Evolutionary conservation across 2,113 vertebrate genomes (phyloP), one percentile per base, ranked within the genome.

Genomic region (Odontophorus gujanensis): DNA sequence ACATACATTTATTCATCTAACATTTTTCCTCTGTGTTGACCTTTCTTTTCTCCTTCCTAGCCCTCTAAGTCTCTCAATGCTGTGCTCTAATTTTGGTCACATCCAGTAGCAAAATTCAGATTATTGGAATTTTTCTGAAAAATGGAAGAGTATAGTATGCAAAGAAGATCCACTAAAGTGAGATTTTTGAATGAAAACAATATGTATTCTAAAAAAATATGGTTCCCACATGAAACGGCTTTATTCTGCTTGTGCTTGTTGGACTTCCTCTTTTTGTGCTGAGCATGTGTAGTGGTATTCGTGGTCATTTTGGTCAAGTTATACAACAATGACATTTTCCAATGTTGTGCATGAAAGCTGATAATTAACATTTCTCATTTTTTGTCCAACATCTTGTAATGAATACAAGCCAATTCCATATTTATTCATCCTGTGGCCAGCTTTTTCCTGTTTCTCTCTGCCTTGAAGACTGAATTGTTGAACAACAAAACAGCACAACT

Each of bases 61-160:
- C 63, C 92, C 53, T 34, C 12, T n/a, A 85, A 83, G 38, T 74
- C 68, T 91, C 85, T 75, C 71, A 92, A 59, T 32, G 62, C 55
- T 63, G 59, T 48, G 95, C 90, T 96, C 80, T 95, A 92, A 85
- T 91, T 95, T 91, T 57, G 30, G 93, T 96, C 88, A 79, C 66
- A 57, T 95, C 95, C 96, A 94, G 79, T 80, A 88, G 80, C 74
- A 95, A 96, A 96, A 96, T 91, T 58, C 30, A 94, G 67, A 93
- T 93, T 93, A 81, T 77, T 92, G 77, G 51, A 92, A 89, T 72
- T 91, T 91, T 96, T 91, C 81, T 81, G 61, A 93, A 98, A 96
- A 93, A 32, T 89, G 85, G 88, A 83, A 89, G 62, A 94, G 34
- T 30, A 62, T 68, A 86, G 96, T 96, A 85, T 65, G n/a, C 38